Base-by-base conservation (phyloP, 2,797 vertebrate species). In the Falco biarmicus region DNA sequence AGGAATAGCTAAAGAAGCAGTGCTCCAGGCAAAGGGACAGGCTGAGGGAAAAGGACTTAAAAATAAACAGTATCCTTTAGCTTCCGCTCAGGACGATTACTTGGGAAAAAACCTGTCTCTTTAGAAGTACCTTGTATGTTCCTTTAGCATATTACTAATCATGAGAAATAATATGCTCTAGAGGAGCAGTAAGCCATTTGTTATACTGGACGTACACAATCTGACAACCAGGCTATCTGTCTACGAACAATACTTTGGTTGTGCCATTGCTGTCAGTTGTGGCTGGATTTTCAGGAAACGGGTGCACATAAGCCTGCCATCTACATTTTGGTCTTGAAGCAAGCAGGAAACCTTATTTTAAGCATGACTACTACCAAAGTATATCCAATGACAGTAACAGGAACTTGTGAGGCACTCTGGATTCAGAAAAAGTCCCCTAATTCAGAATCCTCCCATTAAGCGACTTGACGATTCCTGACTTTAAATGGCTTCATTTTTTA, bases 71-170 rank as follows among this genome's bases (percentile, higher is more conserved):
- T 3, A 15, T 13, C 57, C 39, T 59, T 59, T 10, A 4, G 9
- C 39, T 91, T 80, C 68, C 3, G 9, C 63, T 50, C 21, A 14
- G 34, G 71, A 79, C 2, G 3, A 13, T 5, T 7, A 9, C 61
- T 54, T 26, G 18, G n/a, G 2, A 15, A 29, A 37, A 19, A 43
- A 22, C 26, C 3, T 17, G 16, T 17, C 28, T 57, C 28, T 71
- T 32, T 19, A 29, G 10, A 69, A 50, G 14, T 34, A 24, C 57
- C 26, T 53, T 11, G 24, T 29, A 8, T 11, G 26, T 31, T 61
- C n/a, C 48, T 29, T 15, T 9, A 51, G 28, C 4, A 0, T 28
- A 28, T 22, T 3, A 3, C 56, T 6, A 15, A 37, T 5, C 19
- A 20, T 1, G 32, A 78, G 80, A 64, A 64, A 57, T 13, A 10